Base-by-base conservation (phyloP, 2,888 invertebrate genomes). In the Cheilosia urbana region DNA sequence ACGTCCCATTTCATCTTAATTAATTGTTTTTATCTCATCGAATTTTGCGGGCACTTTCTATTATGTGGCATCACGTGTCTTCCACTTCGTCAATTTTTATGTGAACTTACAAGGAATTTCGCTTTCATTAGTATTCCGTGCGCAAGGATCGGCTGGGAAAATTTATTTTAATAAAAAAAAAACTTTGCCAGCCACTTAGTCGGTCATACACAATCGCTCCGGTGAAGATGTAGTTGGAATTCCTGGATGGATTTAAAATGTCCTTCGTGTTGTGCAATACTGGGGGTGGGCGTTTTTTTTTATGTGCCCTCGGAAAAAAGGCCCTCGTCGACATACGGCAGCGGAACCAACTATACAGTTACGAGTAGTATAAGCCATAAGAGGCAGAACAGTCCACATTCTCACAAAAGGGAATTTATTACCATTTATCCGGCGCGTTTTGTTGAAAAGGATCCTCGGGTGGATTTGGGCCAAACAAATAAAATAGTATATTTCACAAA, bases 401-500 rank as follows among this genome's bases (percentile, higher is more conserved):
- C 17, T 9, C 47, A 63, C 73, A 75, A 84, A 79, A 53, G 69
- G 65, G 63, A 79, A 83, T 83, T 83, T 83, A 83, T 83, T 83
- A 78, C 66, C 62, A 78, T 63, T 73, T 68, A 78, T 73, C 62
- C 49, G 77, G 77, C 27, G 40, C 5, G 19, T 47, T 72, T 83
- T 69, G 69, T 58, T 78, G 69, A 57, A 78, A 78, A 79, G 68
- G 78, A 78, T 83, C 63, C 42, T 60, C 60, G 60, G 55, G 51
- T 40, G 49, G 72, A 83, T 83, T 73, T 62, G 51, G 78, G 73
- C 57, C 78, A 63, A 73, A 51, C 63, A 83, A 83, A 68, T 45
- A 72, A 49, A 83, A 53, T 66, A 53, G 47, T 3, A 9, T 65
- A 45, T 57, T 49, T 55, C 77, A 63, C 65, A 66, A 49, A 51